phyloP scores from a whole-genome alignment of 2,797 vertebrate genomes.

The Cryptoprocta ferox region DNA sequence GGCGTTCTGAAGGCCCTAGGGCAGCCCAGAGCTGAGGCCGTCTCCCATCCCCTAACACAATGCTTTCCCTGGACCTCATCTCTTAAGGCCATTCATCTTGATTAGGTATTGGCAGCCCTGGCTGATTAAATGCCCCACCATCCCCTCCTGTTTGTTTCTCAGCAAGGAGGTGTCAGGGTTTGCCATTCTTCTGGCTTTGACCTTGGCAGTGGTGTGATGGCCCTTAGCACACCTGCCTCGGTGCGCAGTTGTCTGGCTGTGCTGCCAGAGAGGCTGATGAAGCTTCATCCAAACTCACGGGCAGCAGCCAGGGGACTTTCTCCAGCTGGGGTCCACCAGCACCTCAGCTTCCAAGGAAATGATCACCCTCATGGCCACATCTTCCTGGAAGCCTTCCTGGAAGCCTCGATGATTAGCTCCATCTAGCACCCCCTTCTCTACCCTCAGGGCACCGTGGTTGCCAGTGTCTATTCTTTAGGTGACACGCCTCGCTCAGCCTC shows the following conservation, averaged over 20 bases:
- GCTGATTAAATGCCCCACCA: slow-evolving; percentile 60
- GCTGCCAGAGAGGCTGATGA: not conserved
- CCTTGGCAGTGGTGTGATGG: slow-evolving; percentile 25
- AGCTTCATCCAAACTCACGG: not conserved
- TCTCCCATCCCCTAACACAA: not conserved
- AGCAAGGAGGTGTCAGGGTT: slow-evolving; percentile 14
- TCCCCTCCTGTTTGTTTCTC: slow-evolving; percentile 57
- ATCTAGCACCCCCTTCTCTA: not conserved
- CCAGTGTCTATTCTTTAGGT: not conserved
- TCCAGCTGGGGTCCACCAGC: not conserved
- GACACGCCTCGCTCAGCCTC: not conserved
- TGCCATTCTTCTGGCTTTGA: slow-evolving; percentile 57
- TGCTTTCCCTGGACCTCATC: not conserved
- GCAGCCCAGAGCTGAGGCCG: not conserved
- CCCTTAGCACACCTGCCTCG: slow-evolving; percentile 25
- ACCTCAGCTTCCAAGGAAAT: slow-evolving; percentile 38
- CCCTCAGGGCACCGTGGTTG: not conserved
- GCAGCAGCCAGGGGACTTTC: not conserved
- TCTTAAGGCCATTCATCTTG: slow-evolving; percentile 32
- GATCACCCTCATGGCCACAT: not conserved
- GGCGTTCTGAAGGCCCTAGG: not conserved
- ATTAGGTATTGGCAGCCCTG: slow-evolving; percentile 61
- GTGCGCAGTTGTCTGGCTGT: not conserved
- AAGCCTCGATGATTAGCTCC: not conserved
- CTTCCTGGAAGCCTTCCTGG: slow-evolving; percentile 41